phyloP scores from a whole-genome alignment of 2,888 invertebrate species.

The Cataglyphis livida region DNA sequence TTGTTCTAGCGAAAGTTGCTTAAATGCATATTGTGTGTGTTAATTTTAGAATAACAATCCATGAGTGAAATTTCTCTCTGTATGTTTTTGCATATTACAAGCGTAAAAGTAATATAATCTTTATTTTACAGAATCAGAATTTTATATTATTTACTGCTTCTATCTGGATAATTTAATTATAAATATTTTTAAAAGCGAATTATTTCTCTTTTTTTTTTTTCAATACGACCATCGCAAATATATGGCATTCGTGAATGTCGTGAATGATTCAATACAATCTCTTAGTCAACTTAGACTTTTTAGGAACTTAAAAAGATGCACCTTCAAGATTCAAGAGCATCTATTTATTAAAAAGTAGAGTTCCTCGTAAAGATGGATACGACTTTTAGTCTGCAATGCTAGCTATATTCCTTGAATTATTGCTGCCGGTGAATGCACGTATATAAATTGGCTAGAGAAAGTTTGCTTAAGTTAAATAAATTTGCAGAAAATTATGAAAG shows the following conservation, averaged over 20 bases:
- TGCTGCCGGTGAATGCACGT: too few species aligned
- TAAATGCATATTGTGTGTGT: background rate
- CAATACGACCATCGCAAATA: background rate
- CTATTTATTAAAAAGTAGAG: background rate
- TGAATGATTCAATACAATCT: background rate
- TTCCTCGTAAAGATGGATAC: background rate
- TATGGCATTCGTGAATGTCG: background rate
- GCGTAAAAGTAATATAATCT: conserved; percentile 2
- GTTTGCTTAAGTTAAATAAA: too few species aligned
- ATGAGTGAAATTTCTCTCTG: background rate
- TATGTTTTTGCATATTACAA: background rate
- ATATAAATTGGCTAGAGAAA: too few species aligned
- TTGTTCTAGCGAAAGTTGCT: background rate
- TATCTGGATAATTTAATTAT: background rate
- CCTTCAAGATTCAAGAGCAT: background rate
- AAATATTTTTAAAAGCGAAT: background rate
- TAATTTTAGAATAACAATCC: background rate
- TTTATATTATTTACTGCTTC: background rate
- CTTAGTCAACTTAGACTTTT: background rate
- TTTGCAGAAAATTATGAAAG: too few species aligned
- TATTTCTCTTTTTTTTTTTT: background rate
- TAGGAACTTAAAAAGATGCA: background rate
- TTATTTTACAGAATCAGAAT: background rate
- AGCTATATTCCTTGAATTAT: background rate
- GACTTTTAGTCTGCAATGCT: background rate